Conservation (phyloP, 2,888 invertebrate species). For the Cataglyphis altisquamis region DNA sequence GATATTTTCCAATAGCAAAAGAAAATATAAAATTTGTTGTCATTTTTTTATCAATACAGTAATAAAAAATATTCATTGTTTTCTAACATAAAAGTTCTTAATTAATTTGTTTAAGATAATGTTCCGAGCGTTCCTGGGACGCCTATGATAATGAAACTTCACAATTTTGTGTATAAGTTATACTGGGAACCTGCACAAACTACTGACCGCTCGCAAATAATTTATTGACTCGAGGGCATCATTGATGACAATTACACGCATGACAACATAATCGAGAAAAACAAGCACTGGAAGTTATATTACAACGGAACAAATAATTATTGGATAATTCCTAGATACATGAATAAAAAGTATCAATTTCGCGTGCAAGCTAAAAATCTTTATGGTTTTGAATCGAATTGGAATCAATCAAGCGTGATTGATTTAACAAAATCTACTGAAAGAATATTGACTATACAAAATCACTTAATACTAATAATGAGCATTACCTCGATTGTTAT, state of each 20-base stretch:
- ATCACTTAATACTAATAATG: conserved; percentile 88
- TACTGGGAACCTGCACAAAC: conserved; percentile 93
- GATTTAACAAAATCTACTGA: conserved; percentile 87
- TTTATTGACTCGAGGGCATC: conserved; percentile 92
- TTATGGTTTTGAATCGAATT: conserved; percentile 92
- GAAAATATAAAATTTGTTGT: no score
- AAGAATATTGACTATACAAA: conserved; percentile 85
- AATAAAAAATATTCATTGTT: no score
- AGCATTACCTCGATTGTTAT: conserved; percentile 89
- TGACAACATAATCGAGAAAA: conserved; percentile 58
- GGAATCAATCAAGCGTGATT: conserved; percentile 90
- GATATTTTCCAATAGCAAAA: no score
- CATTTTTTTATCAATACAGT: no score
- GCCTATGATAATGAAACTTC: conserved; percentile 91
- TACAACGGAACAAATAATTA: conserved; percentile 94
- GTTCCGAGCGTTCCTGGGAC: conserved; percentile 93
- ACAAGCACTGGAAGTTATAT: conserved; percentile 88
- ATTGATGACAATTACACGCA: conserved; percentile 76
- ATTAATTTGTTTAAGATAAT: conserved; percentile 87
- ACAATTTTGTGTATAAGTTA: conserved; percentile 92
- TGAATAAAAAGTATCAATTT: conserved; percentile 90
- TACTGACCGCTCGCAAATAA: conserved; percentile 91
- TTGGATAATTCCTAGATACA: conserved; percentile 90
- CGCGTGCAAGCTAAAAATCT: conserved; percentile 93
- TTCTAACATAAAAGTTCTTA: no score